A percentile compares a stretch with the other conserved stretches of the same genome.
Conservation (phyloP, 2,113 vertebrate genomes). For the Excalfactoria chinensis region DNA sequence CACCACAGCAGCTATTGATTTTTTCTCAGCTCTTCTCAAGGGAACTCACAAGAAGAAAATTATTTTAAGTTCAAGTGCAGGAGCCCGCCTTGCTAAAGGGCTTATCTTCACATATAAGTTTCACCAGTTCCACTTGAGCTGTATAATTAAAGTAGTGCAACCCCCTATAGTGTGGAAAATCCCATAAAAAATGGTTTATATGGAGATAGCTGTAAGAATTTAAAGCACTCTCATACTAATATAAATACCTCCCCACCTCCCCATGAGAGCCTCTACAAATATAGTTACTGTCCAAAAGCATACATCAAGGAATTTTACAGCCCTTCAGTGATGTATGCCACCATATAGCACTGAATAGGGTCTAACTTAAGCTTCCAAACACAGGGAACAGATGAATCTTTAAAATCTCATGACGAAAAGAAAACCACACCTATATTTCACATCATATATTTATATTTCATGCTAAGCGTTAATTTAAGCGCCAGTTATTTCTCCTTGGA, state of each 20-base stretch:
- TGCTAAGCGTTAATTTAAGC: conserved; percentile 44
- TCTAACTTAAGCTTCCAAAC: not conserved
- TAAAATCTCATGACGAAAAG: conserved; percentile 7
- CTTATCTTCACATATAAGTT: not conserved
- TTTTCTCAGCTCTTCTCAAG: not conserved
- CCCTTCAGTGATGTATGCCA: conserved; percentile 5
- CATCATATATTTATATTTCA: conserved; percentile 61
- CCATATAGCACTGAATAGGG: not conserved
- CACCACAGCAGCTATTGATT: not conserved
- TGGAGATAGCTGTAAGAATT: conserved; percentile 6
- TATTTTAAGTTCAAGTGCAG: conserved; percentile 10
- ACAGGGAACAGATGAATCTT: not conserved
- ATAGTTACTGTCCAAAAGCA: conserved; percentile 33
- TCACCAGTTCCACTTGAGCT: not conserved
- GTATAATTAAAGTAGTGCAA: not conserved
- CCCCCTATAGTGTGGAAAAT: conserved; percentile 3
- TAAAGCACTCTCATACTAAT: conserved; percentile 2
- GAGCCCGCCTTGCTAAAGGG: conserved; percentile 47
- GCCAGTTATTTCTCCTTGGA: conserved; percentile 50
- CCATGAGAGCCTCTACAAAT: conserved; percentile 12
- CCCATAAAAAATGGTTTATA: conserved; percentile 44
- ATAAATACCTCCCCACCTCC: not conserved
- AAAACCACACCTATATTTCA: conserved; percentile 26
- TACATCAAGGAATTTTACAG: conserved; percentile 43
- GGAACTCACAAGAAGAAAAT: conserved; percentile 22